Evolutionary conservation across 2,113 vertebrate species (phyloP), one percentile per base, ranked within the genome.

Genomic region (Amphilophus citrinellus): DNA sequence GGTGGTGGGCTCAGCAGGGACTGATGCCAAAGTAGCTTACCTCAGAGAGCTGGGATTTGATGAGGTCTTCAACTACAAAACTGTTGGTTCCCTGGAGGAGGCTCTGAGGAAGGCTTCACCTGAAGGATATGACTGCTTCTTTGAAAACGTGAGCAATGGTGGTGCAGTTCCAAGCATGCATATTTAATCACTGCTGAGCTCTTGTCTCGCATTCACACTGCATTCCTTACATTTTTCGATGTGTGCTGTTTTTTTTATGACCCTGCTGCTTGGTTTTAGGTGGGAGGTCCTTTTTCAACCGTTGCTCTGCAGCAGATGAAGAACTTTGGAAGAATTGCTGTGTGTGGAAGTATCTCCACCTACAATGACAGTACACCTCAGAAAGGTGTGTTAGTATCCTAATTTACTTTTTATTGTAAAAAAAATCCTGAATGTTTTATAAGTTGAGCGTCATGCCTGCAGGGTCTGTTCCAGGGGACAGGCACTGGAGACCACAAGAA

Each of bases 1-100:
- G 94, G 97, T 97, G 82, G 96, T 98, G 91, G 97, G 97, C 59
- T 94, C 93, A 18, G 95, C 96, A 5, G 97, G 97, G 5, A 96
- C 97, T 10, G 96, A 97, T 5, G 90, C 94, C 7, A 98, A 98
- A 87, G 95, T 98, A 84, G 95, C 92, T 20, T 96, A 89, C 80
- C 94, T 98, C 84, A 97, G 97, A 92, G 88, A 97, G 76, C 76
- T 98, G 80, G 97, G 97, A 79, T 98, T 97, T 82, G 97, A 98
- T 66, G 93, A 94, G 91, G 96, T 80, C 71, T 97, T 98, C 95
- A 98, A 98, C 95, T 98, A 98, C 85, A 98, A 97, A 92, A 97
- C 95, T 0, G 89, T 97, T 2, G 2, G 60, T 1, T 98, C 97
- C 37, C 89, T 98, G 92, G 96, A 96, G 83, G 95, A 98, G 92